A percentile compares a stretch with the other conserved stretches of the same genome.
Evolutionary conservation across 1,140 invertebrate genomes (phyloP).

Genomic region (Drosophila serrata): DNA sequence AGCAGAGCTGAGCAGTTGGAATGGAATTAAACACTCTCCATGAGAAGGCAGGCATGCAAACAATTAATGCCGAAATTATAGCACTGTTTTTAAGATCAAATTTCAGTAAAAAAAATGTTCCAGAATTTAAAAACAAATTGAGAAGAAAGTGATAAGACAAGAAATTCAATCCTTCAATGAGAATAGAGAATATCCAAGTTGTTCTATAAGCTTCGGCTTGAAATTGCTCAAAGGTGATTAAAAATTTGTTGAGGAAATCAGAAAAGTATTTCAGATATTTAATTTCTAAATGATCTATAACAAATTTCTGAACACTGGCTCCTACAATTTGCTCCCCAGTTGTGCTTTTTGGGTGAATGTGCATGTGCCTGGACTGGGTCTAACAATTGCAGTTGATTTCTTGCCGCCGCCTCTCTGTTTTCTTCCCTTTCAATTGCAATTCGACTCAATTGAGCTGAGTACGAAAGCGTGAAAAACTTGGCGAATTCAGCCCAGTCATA

Average conservation of each 20-base stretch:
- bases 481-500: slow-evolving; percentile 41
- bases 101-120: not conserved
- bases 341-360: slow-evolving; percentile 4
- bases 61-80: slow-evolving; percentile 5
- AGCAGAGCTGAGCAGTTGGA: slow-evolving; percentile 16
- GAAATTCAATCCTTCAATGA: not conserved
- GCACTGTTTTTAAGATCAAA: not conserved
- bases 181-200: not conserved
- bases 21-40: slow-evolving; percentile 17
- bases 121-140: not conserved
- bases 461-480: slow-evolving; percentile 71
- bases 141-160: not conserved
- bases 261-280: not conserved
- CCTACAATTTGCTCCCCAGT: not conserved
- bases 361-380: not conserved
- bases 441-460: slow-evolving; percentile 58
- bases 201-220: not conserved
- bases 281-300: not conserved
- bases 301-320: not conserved
- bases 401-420: slow-evolving; percentile 18
- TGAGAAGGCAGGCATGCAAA: slow-evolving; percentile 18
- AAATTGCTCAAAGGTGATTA: too few species aligned
- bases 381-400: slow-evolving; percentile 42
- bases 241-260: not conserved
- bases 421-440: slow-evolving; percentile 53